These are phyloP conservation scores for Argyrosomus japonicus DNA, from an alignment of 2,113 vertebrate genomes.

Conservation along the genomic window DNA sequence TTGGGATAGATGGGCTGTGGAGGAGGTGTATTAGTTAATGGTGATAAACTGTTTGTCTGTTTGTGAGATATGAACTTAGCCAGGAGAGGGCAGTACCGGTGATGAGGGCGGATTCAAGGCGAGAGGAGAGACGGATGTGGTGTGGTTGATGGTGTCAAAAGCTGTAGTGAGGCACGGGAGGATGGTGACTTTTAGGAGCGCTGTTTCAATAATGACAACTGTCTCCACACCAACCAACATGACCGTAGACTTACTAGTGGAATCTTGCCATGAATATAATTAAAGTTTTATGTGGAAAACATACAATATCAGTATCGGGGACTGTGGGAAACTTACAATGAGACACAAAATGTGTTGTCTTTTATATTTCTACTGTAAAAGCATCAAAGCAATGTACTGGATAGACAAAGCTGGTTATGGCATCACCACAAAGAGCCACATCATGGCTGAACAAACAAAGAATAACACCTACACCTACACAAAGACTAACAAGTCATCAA, in stretches of 20 bases:
- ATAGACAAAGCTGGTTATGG: neutral
- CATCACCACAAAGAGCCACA: neutral
- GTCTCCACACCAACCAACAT: neutral
- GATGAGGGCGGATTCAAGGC: too few relatives aligned
- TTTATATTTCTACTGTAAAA: neutral
- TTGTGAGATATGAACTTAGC: too few relatives aligned
- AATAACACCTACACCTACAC: neutral
- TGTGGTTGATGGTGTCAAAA: too few relatives aligned
- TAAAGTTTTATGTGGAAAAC: neutral
- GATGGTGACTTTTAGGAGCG: too few relatives aligned
- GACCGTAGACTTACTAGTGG: neutral
- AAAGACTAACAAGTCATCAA: neutral
- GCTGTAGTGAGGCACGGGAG: too few relatives aligned
- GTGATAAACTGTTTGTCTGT: too few relatives aligned
- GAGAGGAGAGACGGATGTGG: too few relatives aligned
- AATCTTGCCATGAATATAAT: neutral
- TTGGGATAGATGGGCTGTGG: too few relatives aligned
- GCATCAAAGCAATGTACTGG: neutral
- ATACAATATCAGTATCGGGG: neutral
- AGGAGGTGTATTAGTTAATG: too few relatives aligned
- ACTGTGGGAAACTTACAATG: neutral
- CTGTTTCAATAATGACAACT: neutral
- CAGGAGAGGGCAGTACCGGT: too few relatives aligned
- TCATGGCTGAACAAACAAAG: neutral
- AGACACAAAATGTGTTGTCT: neutral